phyloP scores from a whole-genome alignment of 2,888 invertebrate species.

The Hedya salicella region DNA sequence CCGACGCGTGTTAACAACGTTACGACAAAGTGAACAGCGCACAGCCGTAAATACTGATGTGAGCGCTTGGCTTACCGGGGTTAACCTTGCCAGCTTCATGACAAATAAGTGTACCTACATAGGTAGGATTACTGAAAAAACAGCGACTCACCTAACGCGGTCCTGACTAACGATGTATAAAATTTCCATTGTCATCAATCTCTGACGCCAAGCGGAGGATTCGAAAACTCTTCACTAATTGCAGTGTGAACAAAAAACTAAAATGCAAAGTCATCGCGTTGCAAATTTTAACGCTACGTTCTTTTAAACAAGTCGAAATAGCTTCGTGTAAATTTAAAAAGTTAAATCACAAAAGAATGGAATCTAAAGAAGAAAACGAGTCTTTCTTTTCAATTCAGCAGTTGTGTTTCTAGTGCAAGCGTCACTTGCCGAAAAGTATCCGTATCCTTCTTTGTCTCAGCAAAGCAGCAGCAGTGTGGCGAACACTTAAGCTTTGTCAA shows the following conservation, averaged over 20 bases:
- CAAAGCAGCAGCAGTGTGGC: too few relatives aligned
- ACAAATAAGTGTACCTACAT: slow-evolving; percentile 70
- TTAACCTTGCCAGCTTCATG: slow-evolving; percentile 62
- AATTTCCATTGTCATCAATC: slow-evolving; percentile 85
- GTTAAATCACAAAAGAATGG: slow-evolving; percentile 38
- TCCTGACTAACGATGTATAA: slow-evolving; percentile 84
- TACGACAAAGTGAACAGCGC: slow-evolving; percentile 44
- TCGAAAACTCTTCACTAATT: slow-evolving; percentile 84
- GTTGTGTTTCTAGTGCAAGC: slow-evolving; percentile 12
- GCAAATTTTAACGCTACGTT: slow-evolving; percentile 74
- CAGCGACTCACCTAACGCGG: slow-evolving; percentile 80
- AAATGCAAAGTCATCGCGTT: slow-evolving; percentile 80
- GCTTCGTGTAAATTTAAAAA: slow-evolving; percentile 50
- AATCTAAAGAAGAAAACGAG: slow-evolving; percentile 15
- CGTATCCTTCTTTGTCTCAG: too few relatives aligned
- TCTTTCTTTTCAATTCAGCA: slow-evolving; percentile 23
- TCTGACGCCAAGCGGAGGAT: slow-evolving; percentile 82
- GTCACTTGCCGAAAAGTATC: slow-evolving; percentile 12
- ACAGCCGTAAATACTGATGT: slow-evolving; percentile 55
- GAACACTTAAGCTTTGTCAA: too few relatives aligned
- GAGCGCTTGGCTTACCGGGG: slow-evolving; percentile 57
- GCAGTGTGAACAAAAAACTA: slow-evolving; percentile 84
- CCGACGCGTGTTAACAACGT: slow-evolving; percentile 42
- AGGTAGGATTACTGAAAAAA: slow-evolving; percentile 79
- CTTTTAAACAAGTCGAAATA: slow-evolving; percentile 64